Evolutionary conservation across 2,113 vertebrate species (phyloP).

Genomic region (Corythoichthys haematopterus): DNA sequence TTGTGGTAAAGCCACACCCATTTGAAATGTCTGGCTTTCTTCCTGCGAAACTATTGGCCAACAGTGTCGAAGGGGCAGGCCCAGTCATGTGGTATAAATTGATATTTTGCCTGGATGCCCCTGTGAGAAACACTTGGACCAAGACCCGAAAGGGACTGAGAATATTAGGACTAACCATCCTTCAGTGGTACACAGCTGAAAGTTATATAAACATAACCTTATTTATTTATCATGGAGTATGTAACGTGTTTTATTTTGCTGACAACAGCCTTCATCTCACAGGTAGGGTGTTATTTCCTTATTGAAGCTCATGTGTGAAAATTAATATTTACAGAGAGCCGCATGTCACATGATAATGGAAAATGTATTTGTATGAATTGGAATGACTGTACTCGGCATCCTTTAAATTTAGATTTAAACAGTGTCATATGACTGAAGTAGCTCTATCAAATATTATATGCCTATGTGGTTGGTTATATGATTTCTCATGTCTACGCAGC

Average conservation of each 20-base stretch:
- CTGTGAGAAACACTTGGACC: conserved; percentile 8
- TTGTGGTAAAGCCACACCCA: conserved; percentile 24
- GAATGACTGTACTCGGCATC: background rate
- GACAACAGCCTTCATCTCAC: conserved; percentile 53
- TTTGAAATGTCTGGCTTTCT: background rate
- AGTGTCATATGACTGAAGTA: background rate
- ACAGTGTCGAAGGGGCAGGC: conserved; percentile 25
- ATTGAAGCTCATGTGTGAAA: background rate
- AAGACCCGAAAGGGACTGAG: conserved; percentile 4
- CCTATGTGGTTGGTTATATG: background rate
- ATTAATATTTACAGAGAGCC: background rate
- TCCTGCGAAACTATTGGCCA: conserved; percentile 32
- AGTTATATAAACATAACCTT: background rate
- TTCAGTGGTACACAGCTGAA: background rate
- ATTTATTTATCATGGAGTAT: conserved; percentile 34
- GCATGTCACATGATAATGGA: background rate
- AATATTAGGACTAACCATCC: conserved; percentile 6
- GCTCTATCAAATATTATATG: background rate
- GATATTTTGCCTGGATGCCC: conserved; percentile 1
- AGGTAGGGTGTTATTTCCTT: conserved; percentile 46
- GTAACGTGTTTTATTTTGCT: conserved; percentile 40
- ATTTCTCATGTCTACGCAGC: conserved; percentile 17
- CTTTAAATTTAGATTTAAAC: background rate
- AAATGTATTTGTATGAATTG: background rate
- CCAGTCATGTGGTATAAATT: conserved; percentile 42